A percentile compares a stretch with the other conserved stretches of the same genome.
These are phyloP conservation scores for Zeuzera pyrina DNA, from an alignment of 2,888 invertebrate genomes.

Conservation along the genomic window DNA sequence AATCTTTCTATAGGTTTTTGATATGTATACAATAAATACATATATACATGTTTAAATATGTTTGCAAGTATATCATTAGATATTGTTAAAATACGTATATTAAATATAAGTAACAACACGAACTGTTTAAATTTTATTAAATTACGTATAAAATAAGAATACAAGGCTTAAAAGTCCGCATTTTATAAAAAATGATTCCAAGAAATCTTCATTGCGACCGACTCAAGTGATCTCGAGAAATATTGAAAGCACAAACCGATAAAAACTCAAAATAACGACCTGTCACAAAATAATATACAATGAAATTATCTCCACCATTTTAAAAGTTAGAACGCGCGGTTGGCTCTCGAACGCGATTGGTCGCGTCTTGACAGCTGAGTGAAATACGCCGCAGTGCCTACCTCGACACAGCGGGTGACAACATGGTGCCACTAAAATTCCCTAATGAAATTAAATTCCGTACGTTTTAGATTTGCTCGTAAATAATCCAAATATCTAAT, in stretches of 20 bases:
- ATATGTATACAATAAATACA: not conserved
- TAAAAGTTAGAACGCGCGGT: conserved; percentile 54
- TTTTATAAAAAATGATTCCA: conserved; percentile 4
- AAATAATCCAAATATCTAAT: conserved; percentile 68
- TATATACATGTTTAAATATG: not conserved
- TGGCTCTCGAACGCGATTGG: conserved; percentile 47
- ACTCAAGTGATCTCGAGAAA: conserved; percentile 39
- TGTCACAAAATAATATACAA: conserved; percentile 73
- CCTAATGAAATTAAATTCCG: conserved; percentile 73
- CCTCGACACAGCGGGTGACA: conserved; percentile 67
- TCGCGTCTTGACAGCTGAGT: conserved; percentile 61
- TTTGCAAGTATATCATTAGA: not conserved
- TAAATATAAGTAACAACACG: not conserved
- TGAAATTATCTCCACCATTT: conserved; percentile 71
- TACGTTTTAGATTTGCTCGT: conserved; percentile 67
- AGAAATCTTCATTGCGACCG: conserved; percentile 20
- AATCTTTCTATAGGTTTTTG: conserved; percentile 40
- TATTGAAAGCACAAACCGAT: conserved; percentile 55
- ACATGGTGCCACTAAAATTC: conserved; percentile 64
- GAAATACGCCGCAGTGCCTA: conserved; percentile 53
- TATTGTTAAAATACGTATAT: not conserved
- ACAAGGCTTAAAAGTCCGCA: not conserved
- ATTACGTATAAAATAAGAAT: not conserved
- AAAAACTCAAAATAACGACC: conserved; percentile 70
- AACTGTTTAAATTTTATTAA: not conserved